These are phyloP conservation scores for Acleris sparsana DNA, from an alignment of 2,888 invertebrate species.

Conservation along the genomic window DNA sequence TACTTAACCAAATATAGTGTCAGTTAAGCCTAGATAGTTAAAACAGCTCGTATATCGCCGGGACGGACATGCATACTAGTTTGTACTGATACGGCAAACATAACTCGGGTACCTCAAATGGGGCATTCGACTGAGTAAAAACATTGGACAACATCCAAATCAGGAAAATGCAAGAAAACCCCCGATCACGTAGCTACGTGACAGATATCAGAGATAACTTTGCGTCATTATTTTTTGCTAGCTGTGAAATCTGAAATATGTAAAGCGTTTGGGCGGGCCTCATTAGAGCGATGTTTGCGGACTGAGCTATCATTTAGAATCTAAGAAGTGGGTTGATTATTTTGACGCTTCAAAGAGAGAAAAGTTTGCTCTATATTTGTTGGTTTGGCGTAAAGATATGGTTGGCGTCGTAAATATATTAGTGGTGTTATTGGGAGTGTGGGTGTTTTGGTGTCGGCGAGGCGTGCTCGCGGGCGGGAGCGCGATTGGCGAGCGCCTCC, in stretches of 20 bases:
- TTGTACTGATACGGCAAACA: conserved; percentile 22
- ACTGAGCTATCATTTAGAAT: conserved; percentile 16
- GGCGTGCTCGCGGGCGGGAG: conserved; percentile 67
- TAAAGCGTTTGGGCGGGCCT: conserved; percentile 23
- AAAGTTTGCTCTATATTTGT: conserved; percentile 14
- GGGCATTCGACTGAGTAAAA: conserved; percentile 31
- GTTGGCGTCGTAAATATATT: conserved; percentile 30
- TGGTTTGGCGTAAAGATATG: conserved; percentile 21
- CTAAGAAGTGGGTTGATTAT: conserved; percentile 18
- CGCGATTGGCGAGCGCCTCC: conserved; percentile 82
- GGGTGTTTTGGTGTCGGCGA: conserved; percentile 48
- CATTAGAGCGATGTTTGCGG: conserved; percentile 12
- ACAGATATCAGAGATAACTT: conserved; percentile 33
- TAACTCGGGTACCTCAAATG: conserved; percentile 13
- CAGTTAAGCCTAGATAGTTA: conserved; percentile 22
- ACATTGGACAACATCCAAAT: conserved; percentile 37
- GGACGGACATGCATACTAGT: conserved; percentile 23
- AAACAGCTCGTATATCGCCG: conserved; percentile 23
- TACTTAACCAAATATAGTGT: conserved; percentile 18
- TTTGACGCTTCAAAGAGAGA: conserved; percentile 14
- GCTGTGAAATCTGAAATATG: conserved; percentile 29
- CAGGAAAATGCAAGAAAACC: conserved; percentile 37
- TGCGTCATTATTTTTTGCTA: conserved; percentile 24
- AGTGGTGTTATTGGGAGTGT: conserved; percentile 38
- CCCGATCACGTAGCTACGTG: conserved; percentile 17